phyloP scores from a whole-genome alignment of 2,113 vertebrate species.

The Sander lucioperca region DNA sequence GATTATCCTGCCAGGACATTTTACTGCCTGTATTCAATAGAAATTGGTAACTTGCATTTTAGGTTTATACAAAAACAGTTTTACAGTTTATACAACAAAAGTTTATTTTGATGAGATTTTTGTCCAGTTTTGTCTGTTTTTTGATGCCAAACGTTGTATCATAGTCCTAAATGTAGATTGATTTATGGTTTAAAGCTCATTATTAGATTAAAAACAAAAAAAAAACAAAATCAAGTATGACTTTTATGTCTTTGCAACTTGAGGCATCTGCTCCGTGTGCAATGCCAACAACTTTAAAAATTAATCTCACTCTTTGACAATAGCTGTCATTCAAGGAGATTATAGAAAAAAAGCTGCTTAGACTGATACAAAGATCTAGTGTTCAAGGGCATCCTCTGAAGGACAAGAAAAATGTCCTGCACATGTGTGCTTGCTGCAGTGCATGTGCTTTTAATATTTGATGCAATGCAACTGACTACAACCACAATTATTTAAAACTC shows the following conservation, averaged over 20 bases:
- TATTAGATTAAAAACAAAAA: neutral
- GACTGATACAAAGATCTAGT: constrained; percentile 61
- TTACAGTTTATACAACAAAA: neutral
- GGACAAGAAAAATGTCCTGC: constrained; percentile 23
- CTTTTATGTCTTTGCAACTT: neutral
- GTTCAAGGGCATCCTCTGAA: constrained; percentile 67
- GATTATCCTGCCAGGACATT: neutral
- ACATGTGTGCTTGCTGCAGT: neutral
- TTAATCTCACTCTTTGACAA: constrained; percentile 80
- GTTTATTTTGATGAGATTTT: neutral
- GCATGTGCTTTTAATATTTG: neutral
- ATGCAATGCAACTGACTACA: neutral
- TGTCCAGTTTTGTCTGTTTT: neutral
- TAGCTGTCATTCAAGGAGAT: constrained; percentile 74
- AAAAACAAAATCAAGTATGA: neutral
- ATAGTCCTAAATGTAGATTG: neutral
- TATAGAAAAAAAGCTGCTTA: constrained; percentile 78
- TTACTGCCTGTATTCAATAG: neutral
- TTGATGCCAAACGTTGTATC: neutral
- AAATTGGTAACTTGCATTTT: neutral
- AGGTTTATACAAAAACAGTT: neutral
- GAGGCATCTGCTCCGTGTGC: neutral
- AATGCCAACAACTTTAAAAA: constrained; percentile 58
- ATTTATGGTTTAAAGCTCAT: neutral
- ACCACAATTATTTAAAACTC: neutral